A percentile compares a stretch with the other conserved stretches of the same genome.
These are phyloP conservation scores for Lymantria dispar DNA, from an alignment of 2,888 invertebrate genomes.

Conservation along the genomic window DNA sequence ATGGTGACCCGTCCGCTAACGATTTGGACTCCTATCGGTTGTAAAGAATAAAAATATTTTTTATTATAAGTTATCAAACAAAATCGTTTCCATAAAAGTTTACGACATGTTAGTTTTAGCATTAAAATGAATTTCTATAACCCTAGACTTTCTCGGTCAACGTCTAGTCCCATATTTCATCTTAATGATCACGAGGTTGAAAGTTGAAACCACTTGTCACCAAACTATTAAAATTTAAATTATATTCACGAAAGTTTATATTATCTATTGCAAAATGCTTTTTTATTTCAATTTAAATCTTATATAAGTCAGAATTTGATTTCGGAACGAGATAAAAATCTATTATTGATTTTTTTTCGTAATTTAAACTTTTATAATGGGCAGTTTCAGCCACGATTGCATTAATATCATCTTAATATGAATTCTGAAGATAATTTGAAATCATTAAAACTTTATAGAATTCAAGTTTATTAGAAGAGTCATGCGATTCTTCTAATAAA, in stretches of 20 bases:
- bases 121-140: background rate
- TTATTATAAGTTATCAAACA: no score
- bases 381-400: no score
- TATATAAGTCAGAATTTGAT: background rate
- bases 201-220: conserved; percentile 30
- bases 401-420: no score
- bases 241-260: conserved; percentile 24
- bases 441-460: no score
- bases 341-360: background rate
- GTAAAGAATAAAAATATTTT: no score
- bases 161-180: conserved; percentile 27
- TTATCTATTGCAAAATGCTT: conserved; percentile 5
- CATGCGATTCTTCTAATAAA: no score
- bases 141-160: conserved; percentile 20
- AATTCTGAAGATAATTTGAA: no score
- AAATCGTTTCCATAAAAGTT: no score
- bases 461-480: no score
- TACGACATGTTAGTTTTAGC: no score
- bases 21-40: no score
- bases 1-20: no score
- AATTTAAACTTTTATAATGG: background rate
- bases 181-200: conserved; percentile 29
- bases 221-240: conserved; percentile 22
- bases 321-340: background rate
- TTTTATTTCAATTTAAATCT: conserved; percentile 1